phyloP scores from a whole-genome alignment of 2,888 invertebrate species.

The Athetis lepigone region DNA sequence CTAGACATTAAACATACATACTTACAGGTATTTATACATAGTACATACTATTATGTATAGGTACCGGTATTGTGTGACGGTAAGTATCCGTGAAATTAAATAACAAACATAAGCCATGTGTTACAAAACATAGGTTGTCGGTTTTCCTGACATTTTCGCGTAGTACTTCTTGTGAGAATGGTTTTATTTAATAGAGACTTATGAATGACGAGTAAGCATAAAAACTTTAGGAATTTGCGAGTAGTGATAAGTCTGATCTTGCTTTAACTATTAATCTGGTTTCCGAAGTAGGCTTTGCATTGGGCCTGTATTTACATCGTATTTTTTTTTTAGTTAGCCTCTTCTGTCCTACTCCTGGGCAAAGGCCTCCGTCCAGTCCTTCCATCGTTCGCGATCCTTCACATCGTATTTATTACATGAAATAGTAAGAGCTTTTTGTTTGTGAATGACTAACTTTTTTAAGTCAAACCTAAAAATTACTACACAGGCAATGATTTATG shows the following conservation, averaged over 20 bases:
- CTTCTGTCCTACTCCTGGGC: no score
- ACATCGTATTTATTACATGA: no score
- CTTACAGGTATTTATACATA: slow-evolving; percentile 12
- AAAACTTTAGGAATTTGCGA: background rate
- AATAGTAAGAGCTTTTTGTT: no score
- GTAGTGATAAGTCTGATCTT: background rate
- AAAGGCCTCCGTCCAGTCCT: no score
- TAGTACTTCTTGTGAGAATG: background rate
- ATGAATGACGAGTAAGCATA: background rate
- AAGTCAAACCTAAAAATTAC: no score
- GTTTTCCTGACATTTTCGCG: background rate
- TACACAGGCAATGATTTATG: no score
- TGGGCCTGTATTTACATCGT: no score
- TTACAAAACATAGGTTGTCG: background rate
- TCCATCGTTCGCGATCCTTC: no score
- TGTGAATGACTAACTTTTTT: no score
- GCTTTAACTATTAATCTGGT: background rate
- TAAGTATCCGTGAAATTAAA: slow-evolving; percentile 47
- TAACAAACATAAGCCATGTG: slow-evolving; percentile 5
- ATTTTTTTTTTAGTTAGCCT: no score
- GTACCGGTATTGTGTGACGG: slow-evolving; percentile 18
- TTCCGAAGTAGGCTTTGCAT: no score
- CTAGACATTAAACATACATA: slow-evolving; percentile 65
- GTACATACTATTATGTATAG: background rate
- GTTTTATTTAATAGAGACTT: background rate